Evolutionary conservation across 2,888 invertebrate genomes (phyloP), one percentile per base, ranked within the genome.

Genomic region (Parascotia fuliginaria): DNA sequence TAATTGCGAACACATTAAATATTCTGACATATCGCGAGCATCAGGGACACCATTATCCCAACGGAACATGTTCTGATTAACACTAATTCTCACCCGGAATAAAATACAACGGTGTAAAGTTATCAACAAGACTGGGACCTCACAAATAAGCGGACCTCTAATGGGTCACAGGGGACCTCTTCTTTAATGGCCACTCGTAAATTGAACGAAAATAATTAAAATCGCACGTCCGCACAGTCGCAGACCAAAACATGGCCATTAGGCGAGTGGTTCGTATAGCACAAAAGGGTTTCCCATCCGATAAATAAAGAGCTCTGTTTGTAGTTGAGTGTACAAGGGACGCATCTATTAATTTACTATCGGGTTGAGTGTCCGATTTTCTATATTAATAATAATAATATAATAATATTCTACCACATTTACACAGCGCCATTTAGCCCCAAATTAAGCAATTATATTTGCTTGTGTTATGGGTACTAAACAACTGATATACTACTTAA

Each of bases 151-250:
- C 78, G 63, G 59, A 72, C 66, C 78, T 79, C 83, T 88, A 90
- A 90, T 88, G 90, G 87, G 81, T 75, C 88, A 59, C 85, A 60
- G 69, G 87, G 88, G 92, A 82, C 82, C 85, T 76, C 75, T 87
- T 79, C 89, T 90, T 88, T 91, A 91, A 91, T 87, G 87, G 87
- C 80, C 81, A 87, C 87, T 88, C 90, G 91, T 92, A 92, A 92
- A 92, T 91, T 91, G 90, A 81, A 85, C 85, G 90, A 89, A 91
- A 91, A 92, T 91, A 92, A 92, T 91, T 92, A 91, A 91, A 92
- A 92, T 88, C 85, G 85, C 83, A 78, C 84, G 61, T 81, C 83
- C 84, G 70, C 79, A 79, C 77, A 76, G 71, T 70, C 73, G 71
- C 74, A 74, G 85, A 82, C 90, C 89, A 87, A 89, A 91, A 90